phyloP scores from a whole-genome alignment of 2,113 vertebrate genomes.

The Heliornis fulica region DNA sequence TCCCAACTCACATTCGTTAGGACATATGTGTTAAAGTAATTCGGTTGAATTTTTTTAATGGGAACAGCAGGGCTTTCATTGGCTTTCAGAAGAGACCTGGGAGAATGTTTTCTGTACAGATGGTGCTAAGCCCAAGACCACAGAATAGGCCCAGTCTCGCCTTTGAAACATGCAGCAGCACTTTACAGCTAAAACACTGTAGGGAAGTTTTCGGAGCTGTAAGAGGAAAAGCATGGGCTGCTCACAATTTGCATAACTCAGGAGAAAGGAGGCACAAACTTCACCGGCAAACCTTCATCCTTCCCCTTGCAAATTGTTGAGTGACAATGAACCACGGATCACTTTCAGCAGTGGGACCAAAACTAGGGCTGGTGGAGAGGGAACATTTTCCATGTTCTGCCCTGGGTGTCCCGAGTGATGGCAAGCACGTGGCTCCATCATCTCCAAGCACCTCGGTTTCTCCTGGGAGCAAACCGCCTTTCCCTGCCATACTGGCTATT shows the following conservation, averaged over 20 bases:
- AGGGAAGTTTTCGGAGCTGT: not conserved
- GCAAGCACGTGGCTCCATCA: not conserved
- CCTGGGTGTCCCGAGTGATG: not conserved
- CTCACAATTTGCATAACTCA: not conserved
- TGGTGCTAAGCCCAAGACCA: not conserved
- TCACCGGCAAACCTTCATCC: not conserved
- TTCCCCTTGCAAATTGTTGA: not conserved
- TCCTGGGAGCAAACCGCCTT: not conserved
- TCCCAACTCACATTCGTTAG: not conserved
- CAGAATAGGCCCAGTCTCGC: not conserved
- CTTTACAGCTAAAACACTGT: not conserved
- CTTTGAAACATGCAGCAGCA: not conserved
- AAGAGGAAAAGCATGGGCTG: not conserved
- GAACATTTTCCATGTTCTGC: not conserved
- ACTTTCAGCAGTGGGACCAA: not conserved
- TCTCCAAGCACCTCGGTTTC: not conserved
- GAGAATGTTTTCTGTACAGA: not conserved
- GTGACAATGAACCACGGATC: not conserved
- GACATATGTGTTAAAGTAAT: not conserved
- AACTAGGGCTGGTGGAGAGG: not conserved
- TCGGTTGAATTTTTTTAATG: not conserved
- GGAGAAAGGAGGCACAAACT: not conserved
- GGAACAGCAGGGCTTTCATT: not conserved
- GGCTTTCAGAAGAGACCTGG: not conserved
- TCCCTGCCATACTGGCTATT: not conserved